Evolutionary conservation across 2,797 vertebrate genomes (phyloP).

Genomic region (Semotilus atromaculatus): DNA sequence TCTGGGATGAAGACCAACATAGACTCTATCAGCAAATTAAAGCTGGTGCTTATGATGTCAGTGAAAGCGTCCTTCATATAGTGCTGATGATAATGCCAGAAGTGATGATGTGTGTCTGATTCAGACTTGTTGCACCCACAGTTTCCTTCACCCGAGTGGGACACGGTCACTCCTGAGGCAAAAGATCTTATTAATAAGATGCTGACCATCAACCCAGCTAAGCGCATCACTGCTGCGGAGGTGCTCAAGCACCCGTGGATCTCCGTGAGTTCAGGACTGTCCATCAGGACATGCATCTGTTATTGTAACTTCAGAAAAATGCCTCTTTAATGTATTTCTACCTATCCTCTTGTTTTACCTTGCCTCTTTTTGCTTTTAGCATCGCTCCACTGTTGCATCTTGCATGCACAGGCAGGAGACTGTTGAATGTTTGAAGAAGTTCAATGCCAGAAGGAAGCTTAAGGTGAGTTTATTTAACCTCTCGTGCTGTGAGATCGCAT

Average conservation of each 20-base stretch:
- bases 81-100: background rate
- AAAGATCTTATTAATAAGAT: slow-evolving; percentile 99
- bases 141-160: slow-evolving; percentile 98
- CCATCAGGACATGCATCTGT: no score
- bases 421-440: slow-evolving; percentile 98
- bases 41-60: slow-evolving; percentile 97
- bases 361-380: slow-evolving; percentile 73
- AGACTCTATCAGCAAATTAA: slow-evolving; percentile 99
- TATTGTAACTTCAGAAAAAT: background rate
- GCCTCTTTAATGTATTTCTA: background rate
- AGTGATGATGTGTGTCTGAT: background rate
- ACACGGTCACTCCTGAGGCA: slow-evolving; percentile 96
- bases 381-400: slow-evolving; percentile 96
- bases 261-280: slow-evolving; percentile 74
- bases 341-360: background rate
- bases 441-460: slow-evolving; percentile 95
- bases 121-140: slow-evolving; percentile 66
- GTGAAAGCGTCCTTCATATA: slow-evolving; percentile 61
- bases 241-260: slow-evolving; percentile 97
- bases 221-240: slow-evolving; percentile 92
- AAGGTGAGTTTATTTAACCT: slow-evolving; percentile 75
- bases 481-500: background rate
- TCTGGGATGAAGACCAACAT: slow-evolving; percentile 99
- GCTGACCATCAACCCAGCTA: slow-evolving; percentile 95
- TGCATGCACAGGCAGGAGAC: slow-evolving; percentile 99